Evolutionary conservation across 2,797 vertebrate species (phyloP).

Genomic region (Melanotaenia boesemani): DNA sequence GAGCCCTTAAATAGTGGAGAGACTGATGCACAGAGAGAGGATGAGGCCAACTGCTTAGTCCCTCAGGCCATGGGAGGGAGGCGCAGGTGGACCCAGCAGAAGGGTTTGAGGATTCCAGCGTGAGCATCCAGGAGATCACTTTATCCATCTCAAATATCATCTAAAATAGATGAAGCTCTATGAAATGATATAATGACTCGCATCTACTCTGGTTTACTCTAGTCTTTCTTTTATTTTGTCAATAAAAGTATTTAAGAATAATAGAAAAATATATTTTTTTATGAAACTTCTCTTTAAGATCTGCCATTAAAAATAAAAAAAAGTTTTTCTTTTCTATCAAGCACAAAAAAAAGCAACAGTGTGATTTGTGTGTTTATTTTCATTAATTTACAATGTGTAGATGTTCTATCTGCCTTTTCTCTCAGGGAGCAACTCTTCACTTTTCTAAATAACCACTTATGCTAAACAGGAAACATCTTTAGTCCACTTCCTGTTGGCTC

Average conservation of each 20-base stretch:
- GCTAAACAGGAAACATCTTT: background rate
- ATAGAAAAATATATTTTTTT: too few species aligned
- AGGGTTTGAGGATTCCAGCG: background rate
- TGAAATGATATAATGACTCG: background rate
- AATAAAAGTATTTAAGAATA: too few species aligned
- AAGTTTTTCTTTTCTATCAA: too few species aligned
- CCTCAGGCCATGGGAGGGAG: background rate
- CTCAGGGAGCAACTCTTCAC: too few species aligned
- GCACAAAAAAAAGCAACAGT: too few species aligned
- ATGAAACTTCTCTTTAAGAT: too few species aligned
- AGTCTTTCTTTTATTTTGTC: too few species aligned
- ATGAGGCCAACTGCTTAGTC: background rate
- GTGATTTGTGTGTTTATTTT: too few species aligned
- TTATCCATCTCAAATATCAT: background rate
- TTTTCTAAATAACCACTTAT: background rate
- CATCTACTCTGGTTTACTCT: background rate
- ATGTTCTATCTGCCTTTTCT: too few species aligned
- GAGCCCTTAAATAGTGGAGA: background rate
- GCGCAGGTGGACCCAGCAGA: constrained; percentile 3
- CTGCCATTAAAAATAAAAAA: too few species aligned
- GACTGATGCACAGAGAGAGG: background rate
- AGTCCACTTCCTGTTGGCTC: background rate
- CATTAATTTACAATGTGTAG: too few species aligned
- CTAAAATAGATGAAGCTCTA: background rate
- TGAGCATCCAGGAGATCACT: background rate